These are phyloP conservation scores for Mythimna impura DNA, from an alignment of 2,888 invertebrate genomes.

Conservation along the genomic window DNA sequence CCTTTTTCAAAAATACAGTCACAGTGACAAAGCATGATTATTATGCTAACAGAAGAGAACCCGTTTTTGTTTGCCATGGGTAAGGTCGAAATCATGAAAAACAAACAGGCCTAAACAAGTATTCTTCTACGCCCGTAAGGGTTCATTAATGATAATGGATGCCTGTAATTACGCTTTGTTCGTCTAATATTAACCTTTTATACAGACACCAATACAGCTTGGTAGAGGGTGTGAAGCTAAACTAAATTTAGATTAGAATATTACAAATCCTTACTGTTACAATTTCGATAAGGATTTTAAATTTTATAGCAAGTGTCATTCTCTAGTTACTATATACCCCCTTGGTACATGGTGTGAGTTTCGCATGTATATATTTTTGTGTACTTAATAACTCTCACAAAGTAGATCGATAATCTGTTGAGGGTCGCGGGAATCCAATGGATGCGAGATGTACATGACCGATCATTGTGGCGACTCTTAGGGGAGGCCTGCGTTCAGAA, in stretches of 20 bases:
- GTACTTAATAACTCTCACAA: too few species aligned
- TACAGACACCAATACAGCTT: conserved; percentile 19
- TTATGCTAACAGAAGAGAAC: conserved; percentile 31
- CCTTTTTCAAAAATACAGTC: conserved; percentile 1
- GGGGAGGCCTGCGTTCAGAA: too few species aligned
- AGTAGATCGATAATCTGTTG: too few species aligned
- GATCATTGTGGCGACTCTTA: too few species aligned
- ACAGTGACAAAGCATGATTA: conserved; percentile 25
- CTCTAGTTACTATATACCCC: too few species aligned
- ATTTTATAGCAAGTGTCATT: too few species aligned
- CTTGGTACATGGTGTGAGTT: too few species aligned
- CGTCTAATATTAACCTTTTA: conserved; percentile 79
- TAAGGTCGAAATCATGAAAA: conserved; percentile 55
- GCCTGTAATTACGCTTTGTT: conserved; percentile 83
- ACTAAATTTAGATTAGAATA: neutral
- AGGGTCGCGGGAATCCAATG: too few species aligned
- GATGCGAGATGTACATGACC: too few species aligned
- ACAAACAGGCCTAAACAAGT: conserved; percentile 59
- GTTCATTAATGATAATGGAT: conserved; percentile 82
- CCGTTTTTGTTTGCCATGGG: conserved; percentile 32
- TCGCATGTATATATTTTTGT: too few species aligned
- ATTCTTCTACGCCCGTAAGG: conserved; percentile 64
- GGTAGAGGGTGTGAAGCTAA: neutral
- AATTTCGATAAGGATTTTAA: too few species aligned
- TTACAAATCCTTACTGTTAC: neutral